These are phyloP conservation scores for Limnephilus rhombicus DNA, from an alignment of 2,888 invertebrate genomes.

Conservation along the genomic window DNA sequence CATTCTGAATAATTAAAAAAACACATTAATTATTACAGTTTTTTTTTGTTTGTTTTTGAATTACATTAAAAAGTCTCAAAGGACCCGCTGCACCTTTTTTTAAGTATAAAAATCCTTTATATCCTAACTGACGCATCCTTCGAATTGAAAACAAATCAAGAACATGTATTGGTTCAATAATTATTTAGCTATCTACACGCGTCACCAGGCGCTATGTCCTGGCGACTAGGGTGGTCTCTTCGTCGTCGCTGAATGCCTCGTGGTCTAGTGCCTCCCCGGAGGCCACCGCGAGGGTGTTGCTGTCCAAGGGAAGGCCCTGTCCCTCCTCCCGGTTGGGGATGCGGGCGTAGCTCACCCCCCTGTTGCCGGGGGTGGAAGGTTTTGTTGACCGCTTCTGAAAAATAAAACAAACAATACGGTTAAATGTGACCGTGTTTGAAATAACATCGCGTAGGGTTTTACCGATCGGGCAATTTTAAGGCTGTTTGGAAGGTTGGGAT, in stretches of 20 bases:
- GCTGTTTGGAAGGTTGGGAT: too few relatives aligned
- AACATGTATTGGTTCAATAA: slow-evolving; percentile 59
- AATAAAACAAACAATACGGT: slow-evolving; percentile 6
- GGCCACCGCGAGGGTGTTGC: slow-evolving; percentile 34
- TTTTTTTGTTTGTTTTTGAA: neutral
- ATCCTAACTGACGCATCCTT: slow-evolving; percentile 24
- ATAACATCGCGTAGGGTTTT: too few relatives aligned
- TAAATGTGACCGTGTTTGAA: too few relatives aligned
- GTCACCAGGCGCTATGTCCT: slow-evolving; percentile 65
- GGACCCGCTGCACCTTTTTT: slow-evolving; percentile 36
- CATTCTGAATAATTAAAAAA: slow-evolving; percentile 17
- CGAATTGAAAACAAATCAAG: slow-evolving; percentile 52
- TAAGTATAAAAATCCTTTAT: slow-evolving; percentile 46
- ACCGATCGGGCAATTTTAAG: too few relatives aligned
- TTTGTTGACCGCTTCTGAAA: slow-evolving; percentile 59
- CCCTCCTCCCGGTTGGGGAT: slow-evolving; percentile 57
- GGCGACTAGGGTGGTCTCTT: slow-evolving; percentile 59
- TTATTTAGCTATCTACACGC: slow-evolving; percentile 64
- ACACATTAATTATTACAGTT: neutral
- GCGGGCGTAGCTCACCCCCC: slow-evolving; percentile 64
- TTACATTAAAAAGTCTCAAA: slow-evolving; percentile 33
- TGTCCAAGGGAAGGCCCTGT: slow-evolving; percentile 40
- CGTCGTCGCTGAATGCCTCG: slow-evolving; percentile 62
- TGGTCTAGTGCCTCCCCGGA: slow-evolving; percentile 43
- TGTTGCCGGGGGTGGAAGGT: slow-evolving; percentile 46